Evolutionary conservation across 2,113 vertebrate genomes (phyloP), one percentile per base, ranked within the genome.

Genomic region (Pelobates fuscus): DNA sequence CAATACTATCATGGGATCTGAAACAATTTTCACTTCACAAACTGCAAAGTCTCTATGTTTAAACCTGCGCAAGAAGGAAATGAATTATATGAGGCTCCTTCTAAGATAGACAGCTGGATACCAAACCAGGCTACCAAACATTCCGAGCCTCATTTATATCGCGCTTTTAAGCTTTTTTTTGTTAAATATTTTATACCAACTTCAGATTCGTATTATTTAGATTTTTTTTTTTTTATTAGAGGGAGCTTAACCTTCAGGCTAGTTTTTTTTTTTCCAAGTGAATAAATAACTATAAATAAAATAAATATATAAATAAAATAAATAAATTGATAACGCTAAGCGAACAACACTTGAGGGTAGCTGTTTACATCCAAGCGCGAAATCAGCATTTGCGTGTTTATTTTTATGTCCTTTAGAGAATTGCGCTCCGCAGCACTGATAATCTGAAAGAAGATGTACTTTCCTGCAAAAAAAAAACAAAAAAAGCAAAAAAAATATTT

Each of bases 21-120:
- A 26, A 80, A 43, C 12, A 23, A 25, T 54, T 78, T 81, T 27
- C 46, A 71, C 30, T 30, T 8, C 71, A 17, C 54, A 79, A 71
- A 61, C 7, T 10, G 29, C 37, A 58, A 14, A 71, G n/a, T 63
- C 60, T 63, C 17, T 2, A 44, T 15, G 32, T 55, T 41, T 21
- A 18, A 54, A 71, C 23, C 52, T 37, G 0, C 41, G 23, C 32
- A 0, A 0, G 52, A 26, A 2, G 57, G 43, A 32, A 32, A 58
- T 46, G 78, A 80, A 37, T 5, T 29, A 26, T 0, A 0, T 46
- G 1, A 1, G 44, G 0, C 15, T 49, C 21, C 21, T 55, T 55
- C 6, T 23, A 21, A 55, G n/a, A 23, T 5, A 55, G 52, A 55
- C 52, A 20, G 52, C 52, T 55, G 52, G 2, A 21, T 55, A 6